Evolutionary conservation across 2,797 vertebrate species (phyloP).

Genomic region (Benthosema pterotum): DNA sequence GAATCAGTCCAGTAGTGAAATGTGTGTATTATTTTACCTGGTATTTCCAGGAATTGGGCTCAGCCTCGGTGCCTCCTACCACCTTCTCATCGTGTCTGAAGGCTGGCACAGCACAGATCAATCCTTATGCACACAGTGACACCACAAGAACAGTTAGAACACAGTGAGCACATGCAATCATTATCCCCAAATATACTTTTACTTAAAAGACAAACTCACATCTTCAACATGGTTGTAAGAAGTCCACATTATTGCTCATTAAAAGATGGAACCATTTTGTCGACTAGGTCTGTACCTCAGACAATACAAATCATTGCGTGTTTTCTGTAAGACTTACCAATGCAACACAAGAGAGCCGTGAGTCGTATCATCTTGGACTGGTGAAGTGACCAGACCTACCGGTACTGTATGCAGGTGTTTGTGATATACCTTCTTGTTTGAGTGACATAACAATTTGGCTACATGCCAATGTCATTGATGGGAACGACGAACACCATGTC

Average conservation of each 20-base stretch:
- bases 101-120: too few species aligned
- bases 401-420: neutral
- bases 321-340: constrained; percentile 51
- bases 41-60: too few species aligned
- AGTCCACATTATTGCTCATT: too few species aligned
- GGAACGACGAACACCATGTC: neutral
- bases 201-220: too few species aligned
- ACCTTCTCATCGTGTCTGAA: too few species aligned
- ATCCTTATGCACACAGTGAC: neutral
- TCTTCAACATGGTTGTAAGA: too few species aligned
- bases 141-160: neutral
- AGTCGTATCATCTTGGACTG: constrained; percentile 64
- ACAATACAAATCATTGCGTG: neutral
- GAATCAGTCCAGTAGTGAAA: too few species aligned
- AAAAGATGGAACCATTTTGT: too few species aligned
- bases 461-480: constrained; percentile 33
- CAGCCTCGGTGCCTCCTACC: too few species aligned
- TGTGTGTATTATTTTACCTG: too few species aligned
- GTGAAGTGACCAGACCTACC: constrained; percentile 2
- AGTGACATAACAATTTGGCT: constrained; percentile 19
- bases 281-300: too few species aligned
- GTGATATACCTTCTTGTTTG: constrained; percentile 48
- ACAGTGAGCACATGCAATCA: neutral
- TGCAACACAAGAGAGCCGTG: constrained; percentile 57
- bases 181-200: too few species aligned